Evolutionary conservation across 1,140 invertebrate genomes (phyloP).

Genomic region (Zaprionus kolodkinae): DNA sequence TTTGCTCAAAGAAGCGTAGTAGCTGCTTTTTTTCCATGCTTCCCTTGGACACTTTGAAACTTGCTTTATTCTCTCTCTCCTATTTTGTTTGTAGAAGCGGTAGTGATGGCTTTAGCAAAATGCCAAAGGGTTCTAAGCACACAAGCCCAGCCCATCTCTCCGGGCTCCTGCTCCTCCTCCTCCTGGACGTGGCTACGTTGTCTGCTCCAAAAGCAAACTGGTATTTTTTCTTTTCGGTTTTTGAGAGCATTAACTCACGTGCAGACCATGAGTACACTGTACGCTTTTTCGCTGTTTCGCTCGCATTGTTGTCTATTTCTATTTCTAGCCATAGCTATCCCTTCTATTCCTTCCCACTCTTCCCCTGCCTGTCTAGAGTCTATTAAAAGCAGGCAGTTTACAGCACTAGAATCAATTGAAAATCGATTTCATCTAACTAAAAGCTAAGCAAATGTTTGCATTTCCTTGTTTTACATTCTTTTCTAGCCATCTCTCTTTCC

Average conservation of each 20-base stretch:
- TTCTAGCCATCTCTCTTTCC: not conserved
- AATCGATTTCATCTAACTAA: slow-evolving; percentile 81
- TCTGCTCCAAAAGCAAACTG: not conserved
- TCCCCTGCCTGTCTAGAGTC: not conserved
- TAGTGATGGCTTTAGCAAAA: not conserved
- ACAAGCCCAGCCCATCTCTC: not conserved
- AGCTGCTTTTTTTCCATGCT: not conserved
- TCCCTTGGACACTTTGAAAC: not conserved
- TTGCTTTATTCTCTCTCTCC: not conserved
- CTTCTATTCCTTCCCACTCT: not conserved
- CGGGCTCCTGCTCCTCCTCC: not conserved
- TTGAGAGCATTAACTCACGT: not conserved
- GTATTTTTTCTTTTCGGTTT: not conserved
- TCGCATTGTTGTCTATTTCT: not conserved
- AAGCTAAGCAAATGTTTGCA: slow-evolving; percentile 73
- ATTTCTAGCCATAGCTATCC: not conserved
- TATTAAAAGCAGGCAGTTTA: slow-evolving; percentile 29
- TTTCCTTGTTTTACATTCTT: slow-evolving; percentile 51
- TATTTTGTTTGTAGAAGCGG: too few species aligned
- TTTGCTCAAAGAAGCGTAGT: not conserved
- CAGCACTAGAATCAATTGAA: slow-evolving; percentile 77
- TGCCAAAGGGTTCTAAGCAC: not conserved
- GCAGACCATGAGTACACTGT: not conserved
- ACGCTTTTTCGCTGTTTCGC: not conserved
- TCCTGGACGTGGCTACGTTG: too few species aligned